Percentiles rank a stretch among this genome's conserved stretches.
phyloP scores from a whole-genome alignment of 2,797 vertebrate species.

The Sebastes itinus region DNA sequence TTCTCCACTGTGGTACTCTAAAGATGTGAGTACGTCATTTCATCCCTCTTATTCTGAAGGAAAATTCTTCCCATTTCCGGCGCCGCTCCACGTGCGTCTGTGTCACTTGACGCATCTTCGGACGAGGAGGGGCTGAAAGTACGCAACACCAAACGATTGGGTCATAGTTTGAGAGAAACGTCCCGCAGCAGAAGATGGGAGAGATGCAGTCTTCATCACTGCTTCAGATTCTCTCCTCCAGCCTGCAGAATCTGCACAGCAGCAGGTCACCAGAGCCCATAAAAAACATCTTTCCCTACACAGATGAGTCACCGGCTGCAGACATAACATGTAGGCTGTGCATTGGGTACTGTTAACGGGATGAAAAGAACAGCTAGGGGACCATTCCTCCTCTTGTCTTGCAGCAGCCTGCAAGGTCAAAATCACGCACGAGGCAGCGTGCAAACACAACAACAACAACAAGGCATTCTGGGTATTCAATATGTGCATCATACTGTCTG shows the following conservation, averaged over 20 bases:
- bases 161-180: slow-evolving; percentile 71
- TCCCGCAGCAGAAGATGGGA: slow-evolving; percentile 67
- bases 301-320: slow-evolving; percentile 37
- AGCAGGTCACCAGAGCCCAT: neutral
- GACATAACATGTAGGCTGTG: neutral
- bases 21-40: no score
- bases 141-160: slow-evolving; percentile 69
- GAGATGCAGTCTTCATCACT: neutral
- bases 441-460: neutral
- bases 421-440: neutral
- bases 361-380: neutral
- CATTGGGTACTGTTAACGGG: neutral
- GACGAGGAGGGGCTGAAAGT: slow-evolving; percentile 71
- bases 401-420: slow-evolving; percentile 52
- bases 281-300: neutral
- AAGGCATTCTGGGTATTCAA: neutral
- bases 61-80: neutral
- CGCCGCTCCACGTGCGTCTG: neutral
- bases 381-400: slow-evolving; percentile 17
- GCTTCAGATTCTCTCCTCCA: neutral
- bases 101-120: slow-evolving; percentile 10
- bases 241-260: neutral
- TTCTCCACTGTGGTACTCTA: no score
- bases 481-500: neutral
- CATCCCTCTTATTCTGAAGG: slow-evolving; percentile 47